Base-by-base conservation (phyloP, 2,888 invertebrate species). In the Quadroppia sp. region DNA sequence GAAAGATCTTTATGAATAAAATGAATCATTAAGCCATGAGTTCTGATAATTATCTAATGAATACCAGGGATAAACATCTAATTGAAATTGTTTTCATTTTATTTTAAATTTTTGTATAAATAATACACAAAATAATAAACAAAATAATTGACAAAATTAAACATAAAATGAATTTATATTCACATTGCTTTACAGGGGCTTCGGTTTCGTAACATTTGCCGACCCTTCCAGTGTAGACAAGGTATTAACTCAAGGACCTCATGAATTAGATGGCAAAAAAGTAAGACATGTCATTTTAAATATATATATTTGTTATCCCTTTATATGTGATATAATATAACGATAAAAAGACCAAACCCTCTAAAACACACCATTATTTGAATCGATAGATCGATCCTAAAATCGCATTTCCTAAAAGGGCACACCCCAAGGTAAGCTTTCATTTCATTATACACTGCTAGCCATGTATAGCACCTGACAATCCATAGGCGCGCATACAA, bases 251-350 rank as follows among this genome's bases (percentile, higher is more conserved):
- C 92, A 94, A 87, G 91, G 92, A 86, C 93, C 92, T 85, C 99
- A 99, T 86, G 96, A 97, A 87, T 89, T 99, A 87, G 98, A 99
- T 86, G 95, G 96, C 84, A 98, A 98, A 90, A 96, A 96, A 93
- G 97, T 75, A 45, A 23, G 71, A 17, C 17, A n/a, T n/a, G n/a
- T 61, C 4, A 56, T 28, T 48, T 48, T 15, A n/a, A 48, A 48
- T 15, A 48, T 9, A 4, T 48, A 48, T n/a, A n/a, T n/a, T n/a
- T n/a, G n/a, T n/a, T n/a, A n/a, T n/a, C n/a, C n/a, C n/a, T n/a
- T 36, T 53, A 53, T 2, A 53, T 53, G 25, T 53, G 25, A 9
- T 53, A 4, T 53, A n/a, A 48, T n/a, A 6, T 48, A 15, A 4
- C 4, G 7, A 48, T 9, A 48, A 48, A 3, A n/a, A 48, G 48